phyloP scores from a whole-genome alignment of 2,797 vertebrate species.

The Galaxias olidus region DNA sequence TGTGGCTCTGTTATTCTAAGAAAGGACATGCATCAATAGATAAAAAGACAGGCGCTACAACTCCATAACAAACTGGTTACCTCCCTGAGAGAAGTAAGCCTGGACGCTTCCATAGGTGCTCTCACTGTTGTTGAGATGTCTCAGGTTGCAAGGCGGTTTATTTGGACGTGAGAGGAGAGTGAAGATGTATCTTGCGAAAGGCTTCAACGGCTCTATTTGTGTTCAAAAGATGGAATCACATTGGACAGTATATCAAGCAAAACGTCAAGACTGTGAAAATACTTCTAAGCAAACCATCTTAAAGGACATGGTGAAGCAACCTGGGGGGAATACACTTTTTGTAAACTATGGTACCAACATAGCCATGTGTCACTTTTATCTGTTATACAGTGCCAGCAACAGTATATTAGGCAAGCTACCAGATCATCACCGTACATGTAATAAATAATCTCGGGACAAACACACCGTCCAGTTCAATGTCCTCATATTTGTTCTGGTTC shows the following conservation, averaged over 20 bases:
- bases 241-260: too few species aligned
- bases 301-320: too few species aligned
- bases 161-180: conserved; percentile 64
- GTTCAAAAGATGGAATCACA: background rate
- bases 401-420: too few species aligned
- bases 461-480: conserved; percentile 45
- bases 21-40: background rate
- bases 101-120: conserved; percentile 68
- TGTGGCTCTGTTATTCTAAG: background rate
- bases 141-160: conserved; percentile 65
- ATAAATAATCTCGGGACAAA: background rate
- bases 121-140: conserved; percentile 69
- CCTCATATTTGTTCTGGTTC: background rate
- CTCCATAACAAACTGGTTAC: conserved; percentile 57
- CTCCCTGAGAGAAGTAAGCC: conserved; percentile 76
- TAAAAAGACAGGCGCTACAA: background rate
- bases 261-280: too few species aligned
- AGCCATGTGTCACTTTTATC: too few species aligned
- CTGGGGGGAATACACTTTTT: too few species aligned
- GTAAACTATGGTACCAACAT: too few species aligned
- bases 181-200: conserved; percentile 76
- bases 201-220: conserved; percentile 64
- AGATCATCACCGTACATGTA: too few species aligned
- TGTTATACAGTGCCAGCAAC: too few species aligned
- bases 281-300: too few species aligned